phyloP scores from a whole-genome alignment of 2,113 vertebrate genomes.

The Chaenogobius annularis region DNA sequence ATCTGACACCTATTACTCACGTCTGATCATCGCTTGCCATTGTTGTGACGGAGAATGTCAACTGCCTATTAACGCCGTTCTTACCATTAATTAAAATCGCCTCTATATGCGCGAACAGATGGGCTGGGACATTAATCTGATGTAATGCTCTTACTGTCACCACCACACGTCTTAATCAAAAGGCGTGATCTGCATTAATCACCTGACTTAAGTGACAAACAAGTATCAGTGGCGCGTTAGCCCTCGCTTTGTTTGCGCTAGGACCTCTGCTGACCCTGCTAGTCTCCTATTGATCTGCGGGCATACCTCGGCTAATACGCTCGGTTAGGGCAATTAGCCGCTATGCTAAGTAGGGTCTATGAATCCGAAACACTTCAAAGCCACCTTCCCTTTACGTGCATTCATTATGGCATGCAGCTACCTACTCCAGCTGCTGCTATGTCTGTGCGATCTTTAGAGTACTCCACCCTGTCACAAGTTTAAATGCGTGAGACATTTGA shows the following conservation, averaged over 20 bases:
- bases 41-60: constrained; percentile 36
- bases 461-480: constrained; percentile 28
- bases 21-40: constrained; percentile 41
- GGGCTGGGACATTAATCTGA: constrained; percentile 68
- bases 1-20: constrained; percentile 39
- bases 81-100: constrained; percentile 76
- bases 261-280: constrained; percentile 55
- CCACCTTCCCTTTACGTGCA: constrained; percentile 18
- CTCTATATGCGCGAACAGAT: constrained; percentile 72
- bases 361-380: not conserved
- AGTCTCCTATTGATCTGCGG: constrained; percentile 35
- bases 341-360: not conserved
- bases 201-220: constrained; percentile 77
- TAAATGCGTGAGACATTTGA: constrained; percentile 63
- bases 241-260: constrained; percentile 48
- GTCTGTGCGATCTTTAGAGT: constrained; percentile 32
- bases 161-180: constrained; percentile 72
- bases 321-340: constrained; percentile 1
- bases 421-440: constrained; percentile 40
- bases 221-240: constrained; percentile 68
- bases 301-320: constrained; percentile 29
- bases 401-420: constrained; percentile 15
- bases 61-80: constrained; percentile 58
- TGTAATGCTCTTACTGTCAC: constrained; percentile 76
- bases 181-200: constrained; percentile 77